A percentile compares a stretch with the other conserved stretches of the same genome.
Evolutionary conservation across 2,888 invertebrate genomes (phyloP).

Genomic region (Acanthacorydalis orientalis): DNA sequence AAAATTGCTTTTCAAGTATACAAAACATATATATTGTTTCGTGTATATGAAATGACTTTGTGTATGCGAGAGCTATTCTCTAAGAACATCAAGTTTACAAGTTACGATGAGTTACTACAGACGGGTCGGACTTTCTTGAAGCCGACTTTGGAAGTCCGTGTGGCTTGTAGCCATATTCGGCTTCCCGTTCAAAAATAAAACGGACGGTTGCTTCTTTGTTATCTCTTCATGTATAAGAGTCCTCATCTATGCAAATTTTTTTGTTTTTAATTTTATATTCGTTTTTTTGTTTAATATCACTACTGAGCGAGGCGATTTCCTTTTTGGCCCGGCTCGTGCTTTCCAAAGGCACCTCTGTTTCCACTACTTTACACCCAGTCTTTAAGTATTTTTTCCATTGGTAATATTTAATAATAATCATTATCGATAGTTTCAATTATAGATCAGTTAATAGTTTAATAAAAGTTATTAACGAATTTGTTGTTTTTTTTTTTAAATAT

Average conservation of each 20-base stretch:
- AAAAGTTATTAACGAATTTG: neutral
- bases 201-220: constrained; percentile 23
- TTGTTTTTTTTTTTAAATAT: neutral
- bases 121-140: too few species aligned
- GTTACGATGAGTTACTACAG: too few species aligned
- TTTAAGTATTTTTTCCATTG: constrained; percentile 2
- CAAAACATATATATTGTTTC: too few species aligned
- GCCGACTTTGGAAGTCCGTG: too few species aligned
- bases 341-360: constrained; percentile 25
- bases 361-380: constrained; percentile 7
- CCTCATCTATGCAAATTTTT: neutral
- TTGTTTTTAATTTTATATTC: neutral
- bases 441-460: neutral
- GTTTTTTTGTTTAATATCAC: constrained; percentile 7
- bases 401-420: neutral
- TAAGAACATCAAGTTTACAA: too few species aligned
- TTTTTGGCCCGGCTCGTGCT: neutral
- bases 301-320: constrained; percentile 3
- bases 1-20: too few species aligned
- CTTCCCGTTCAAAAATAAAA: constrained; percentile 10
- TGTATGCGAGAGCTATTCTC: too few species aligned
- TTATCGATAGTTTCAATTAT: too few species aligned
- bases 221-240: constrained; percentile 9
- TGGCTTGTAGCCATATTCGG: too few species aligned
- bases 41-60: too few species aligned